phyloP scores from a whole-genome alignment of 2,888 invertebrate species.

The Ptychoptera albimana region DNA sequence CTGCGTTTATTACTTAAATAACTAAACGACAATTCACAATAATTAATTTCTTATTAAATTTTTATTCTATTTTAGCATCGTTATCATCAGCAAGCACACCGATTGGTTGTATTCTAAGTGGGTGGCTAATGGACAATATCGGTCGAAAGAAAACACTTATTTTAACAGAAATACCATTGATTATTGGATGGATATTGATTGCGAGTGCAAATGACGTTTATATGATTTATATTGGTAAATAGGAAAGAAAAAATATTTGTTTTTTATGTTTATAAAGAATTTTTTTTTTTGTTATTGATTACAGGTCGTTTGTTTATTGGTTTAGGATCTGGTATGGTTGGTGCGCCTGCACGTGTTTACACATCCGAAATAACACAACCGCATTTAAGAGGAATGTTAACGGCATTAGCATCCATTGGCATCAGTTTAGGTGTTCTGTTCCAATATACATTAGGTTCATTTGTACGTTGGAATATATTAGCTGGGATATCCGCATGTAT shows the following conservation, averaged over 20 bases:
- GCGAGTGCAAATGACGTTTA: slow-evolving; percentile 39
- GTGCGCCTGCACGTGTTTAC: slow-evolving; percentile 52
- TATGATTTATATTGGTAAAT: slow-evolving; percentile 42
- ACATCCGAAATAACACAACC: slow-evolving; percentile 57
- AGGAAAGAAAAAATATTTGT: slow-evolving; percentile 13
- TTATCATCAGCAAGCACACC: slow-evolving; percentile 49
- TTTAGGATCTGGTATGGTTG: slow-evolving; percentile 55
- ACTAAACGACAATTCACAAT: too few relatives aligned
- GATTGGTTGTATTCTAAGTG: slow-evolving; percentile 51
- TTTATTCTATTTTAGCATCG: slow-evolving; percentile 35
- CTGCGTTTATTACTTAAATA: neutral
- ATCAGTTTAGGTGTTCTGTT: slow-evolving; percentile 54
- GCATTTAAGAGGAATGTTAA: slow-evolving; percentile 56
- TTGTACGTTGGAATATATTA: slow-evolving; percentile 43
- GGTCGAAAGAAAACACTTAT: slow-evolving; percentile 48
- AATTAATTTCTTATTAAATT: slow-evolving; percentile 1
- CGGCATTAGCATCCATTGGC: slow-evolving; percentile 52
- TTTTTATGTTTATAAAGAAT: neutral
- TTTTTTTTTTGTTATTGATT: neutral
- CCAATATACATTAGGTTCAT: slow-evolving; percentile 43
- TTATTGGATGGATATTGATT: slow-evolving; percentile 50
- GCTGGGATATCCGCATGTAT: slow-evolving; percentile 45
- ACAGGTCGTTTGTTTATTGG: slow-evolving; percentile 44
- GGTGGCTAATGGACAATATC: slow-evolving; percentile 51
- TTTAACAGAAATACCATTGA: slow-evolving; percentile 47